A percentile compares a stretch with the other conserved stretches of the same genome.
Evolutionary conservation across 2,888 invertebrate species (phyloP).

Genomic region (Galeopsomyia nigrocyanea): DNA sequence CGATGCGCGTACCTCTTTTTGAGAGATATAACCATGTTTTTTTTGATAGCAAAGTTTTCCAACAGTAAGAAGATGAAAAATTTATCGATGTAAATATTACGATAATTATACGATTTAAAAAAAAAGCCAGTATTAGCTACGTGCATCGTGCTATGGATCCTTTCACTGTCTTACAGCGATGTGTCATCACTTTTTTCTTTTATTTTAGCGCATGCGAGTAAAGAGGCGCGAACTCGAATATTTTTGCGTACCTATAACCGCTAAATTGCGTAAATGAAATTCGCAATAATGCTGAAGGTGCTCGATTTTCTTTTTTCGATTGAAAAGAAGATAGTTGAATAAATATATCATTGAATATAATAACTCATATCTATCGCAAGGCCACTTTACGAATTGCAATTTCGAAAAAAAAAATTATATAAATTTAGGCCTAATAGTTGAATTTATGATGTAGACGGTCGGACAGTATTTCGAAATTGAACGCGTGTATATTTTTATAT

Average conservation of each 20-base stretch:
- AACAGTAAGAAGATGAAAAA: neutral
- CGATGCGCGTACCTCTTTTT: no score
- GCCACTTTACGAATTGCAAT: neutral
- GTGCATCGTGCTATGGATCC: slow-evolving; percentile 36
- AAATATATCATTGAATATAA: no score
- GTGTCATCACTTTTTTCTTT: slow-evolving; percentile 2
- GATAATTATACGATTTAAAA: slow-evolving; percentile 42
- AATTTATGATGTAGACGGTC: slow-evolving; percentile 50
- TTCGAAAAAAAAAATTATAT: neutral
- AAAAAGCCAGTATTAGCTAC: slow-evolving; percentile 48
- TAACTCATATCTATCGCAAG: slow-evolving; percentile 21
- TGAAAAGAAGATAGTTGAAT: neutral
- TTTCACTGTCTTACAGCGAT: slow-evolving; percentile 20
- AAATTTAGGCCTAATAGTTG: slow-evolving; percentile 11
- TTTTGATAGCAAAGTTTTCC: no score
- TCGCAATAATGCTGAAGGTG: slow-evolving; percentile 28
- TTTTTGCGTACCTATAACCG: slow-evolving; percentile 5
- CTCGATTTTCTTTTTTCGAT: slow-evolving; percentile 25
- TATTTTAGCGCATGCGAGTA: slow-evolving; percentile 3
- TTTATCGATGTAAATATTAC: slow-evolving; percentile 37
- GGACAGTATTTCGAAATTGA: neutral
- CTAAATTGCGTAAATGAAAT: slow-evolving; percentile 19
- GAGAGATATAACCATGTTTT: no score
- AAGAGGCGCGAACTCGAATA: slow-evolving; percentile 7
- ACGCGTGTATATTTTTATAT: slow-evolving; percentile 29